A percentile compares a stretch with the other conserved stretches of the same genome.
Evolutionary conservation across 37 sponge, comb jelly and placozoan genomes (phyloP).

Genomic region (Spongia lamella): DNA sequence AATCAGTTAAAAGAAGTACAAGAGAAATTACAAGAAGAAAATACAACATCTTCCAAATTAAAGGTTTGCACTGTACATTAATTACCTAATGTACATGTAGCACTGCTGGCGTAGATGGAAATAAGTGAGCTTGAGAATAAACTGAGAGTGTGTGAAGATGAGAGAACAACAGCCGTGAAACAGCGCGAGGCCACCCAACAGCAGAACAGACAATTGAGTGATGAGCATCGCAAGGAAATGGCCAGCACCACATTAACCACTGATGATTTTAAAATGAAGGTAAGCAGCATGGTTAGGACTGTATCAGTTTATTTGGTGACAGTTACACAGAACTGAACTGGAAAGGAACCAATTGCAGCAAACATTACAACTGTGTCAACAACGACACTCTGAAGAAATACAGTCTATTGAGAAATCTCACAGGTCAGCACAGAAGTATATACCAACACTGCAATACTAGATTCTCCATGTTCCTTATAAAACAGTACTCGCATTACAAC

Average conservation of each 20-base stretch:
- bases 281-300: neutral
- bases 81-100: no score
- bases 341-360: slow-evolving; percentile 52
- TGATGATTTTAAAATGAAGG: slow-evolving; percentile 46
- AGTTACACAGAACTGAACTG: slow-evolving; percentile 56
- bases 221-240: neutral
- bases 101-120: slow-evolving; percentile 8
- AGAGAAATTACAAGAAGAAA: no score
- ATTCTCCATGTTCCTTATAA: neutral
- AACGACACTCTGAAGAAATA: slow-evolving; percentile 55
- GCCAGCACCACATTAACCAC: neutral
- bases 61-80: no score
- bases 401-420: slow-evolving; percentile 43
- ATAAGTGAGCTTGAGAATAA: slow-evolving; percentile 6
- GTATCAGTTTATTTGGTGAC: neutral
- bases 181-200: neutral
- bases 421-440: slow-evolving; percentile 13
- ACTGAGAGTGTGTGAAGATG: slow-evolving; percentile 12
- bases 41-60: no score
- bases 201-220: slow-evolving; percentile 7
- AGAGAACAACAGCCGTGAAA: neutral
- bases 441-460: neutral
- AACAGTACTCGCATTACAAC: slow-evolving; percentile 25
- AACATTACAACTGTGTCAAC: slow-evolving; percentile 19
- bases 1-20: no score